Evolutionary conservation across 2,113 vertebrate species (phyloP).

Genomic region (Apaloderma vittatum): DNA sequence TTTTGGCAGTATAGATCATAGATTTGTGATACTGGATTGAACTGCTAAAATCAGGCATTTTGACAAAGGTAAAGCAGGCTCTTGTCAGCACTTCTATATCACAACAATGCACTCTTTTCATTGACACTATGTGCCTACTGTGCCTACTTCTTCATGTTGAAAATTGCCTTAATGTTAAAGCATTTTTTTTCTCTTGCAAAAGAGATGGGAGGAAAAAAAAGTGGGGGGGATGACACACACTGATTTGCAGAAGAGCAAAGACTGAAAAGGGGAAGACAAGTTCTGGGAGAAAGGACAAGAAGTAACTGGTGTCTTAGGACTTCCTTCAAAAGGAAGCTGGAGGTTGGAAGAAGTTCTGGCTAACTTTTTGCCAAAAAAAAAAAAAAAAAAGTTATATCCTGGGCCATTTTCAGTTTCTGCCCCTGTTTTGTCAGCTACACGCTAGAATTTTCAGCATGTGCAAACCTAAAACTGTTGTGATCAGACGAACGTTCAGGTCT

Average conservation of each 20-base stretch:
- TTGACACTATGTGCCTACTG: background rate
- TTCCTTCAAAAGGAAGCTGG: background rate
- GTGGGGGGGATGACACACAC: background rate
- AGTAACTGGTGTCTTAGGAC: background rate
- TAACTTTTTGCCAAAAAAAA: background rate
- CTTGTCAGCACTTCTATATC: background rate
- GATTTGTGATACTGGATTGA: background rate
- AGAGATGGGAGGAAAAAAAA: background rate
- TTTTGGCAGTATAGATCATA: background rate
- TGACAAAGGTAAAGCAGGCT: background rate
- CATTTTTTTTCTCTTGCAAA: background rate
- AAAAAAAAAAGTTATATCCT: background rate
- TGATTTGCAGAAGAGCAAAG: background rate
- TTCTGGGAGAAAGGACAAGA: background rate
- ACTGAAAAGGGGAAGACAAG: background rate
- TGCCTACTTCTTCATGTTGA: background rate
- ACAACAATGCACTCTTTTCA: background rate
- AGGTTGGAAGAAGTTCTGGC: background rate
- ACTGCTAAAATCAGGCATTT: background rate
- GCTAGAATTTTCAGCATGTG: background rate
- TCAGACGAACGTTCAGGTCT: background rate
- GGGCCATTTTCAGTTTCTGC: background rate
- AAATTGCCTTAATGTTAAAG: background rate
- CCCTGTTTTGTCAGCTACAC: background rate
- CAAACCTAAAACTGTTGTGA: background rate